These are phyloP conservation scores for Pseudomyrmex dendroicus DNA, from an alignment of 1,140 invertebrate species.

Conservation along the genomic window DNA sequence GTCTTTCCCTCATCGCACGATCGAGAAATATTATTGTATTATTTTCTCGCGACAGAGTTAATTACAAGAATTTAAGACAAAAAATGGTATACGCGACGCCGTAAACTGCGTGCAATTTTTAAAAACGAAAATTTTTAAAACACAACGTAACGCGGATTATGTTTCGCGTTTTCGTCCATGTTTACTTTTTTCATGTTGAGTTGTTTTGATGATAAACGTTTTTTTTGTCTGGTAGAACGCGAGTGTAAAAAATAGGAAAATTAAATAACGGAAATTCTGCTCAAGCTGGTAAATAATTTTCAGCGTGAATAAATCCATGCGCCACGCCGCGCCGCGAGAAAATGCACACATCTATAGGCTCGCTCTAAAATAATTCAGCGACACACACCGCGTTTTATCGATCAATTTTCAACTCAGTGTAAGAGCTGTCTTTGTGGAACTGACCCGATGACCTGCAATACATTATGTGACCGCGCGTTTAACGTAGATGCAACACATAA, in stretches of 20 bases:
- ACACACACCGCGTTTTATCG: slow-evolving; percentile 41
- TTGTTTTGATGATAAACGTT: slow-evolving; percentile 12
- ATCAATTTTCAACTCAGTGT: slow-evolving; percentile 44
- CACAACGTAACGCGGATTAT: slow-evolving; percentile 9
- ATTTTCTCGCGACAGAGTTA: not conserved
- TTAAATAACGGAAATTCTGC: slow-evolving; percentile 40
- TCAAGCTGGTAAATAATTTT: slow-evolving; percentile 46
- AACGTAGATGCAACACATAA: slow-evolving; percentile 17
- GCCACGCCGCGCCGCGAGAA: not conserved
- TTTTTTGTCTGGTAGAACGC: slow-evolving; percentile 9
- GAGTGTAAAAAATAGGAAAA: slow-evolving; percentile 9
- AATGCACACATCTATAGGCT: not conserved
- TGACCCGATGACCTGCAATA: slow-evolving; percentile 43
- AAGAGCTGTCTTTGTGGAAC: slow-evolving; percentile 34
- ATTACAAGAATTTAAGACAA: slow-evolving; percentile 7
- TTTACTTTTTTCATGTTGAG: not conserved
- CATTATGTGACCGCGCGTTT: slow-evolving; percentile 33
- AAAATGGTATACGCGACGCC: not conserved
- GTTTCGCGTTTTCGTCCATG: not conserved
- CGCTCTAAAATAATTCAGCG: slow-evolving; percentile 57
- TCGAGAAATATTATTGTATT: slow-evolving; percentile 7
- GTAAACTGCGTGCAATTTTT: slow-evolving; percentile 1
- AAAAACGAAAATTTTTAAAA: slow-evolving; percentile 20
- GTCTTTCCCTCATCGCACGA: not conserved
- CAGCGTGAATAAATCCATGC: slow-evolving; percentile 8